phyloP scores from a whole-genome alignment of 2,797 vertebrate genomes.

The Acanthurus lineatus region DNA sequence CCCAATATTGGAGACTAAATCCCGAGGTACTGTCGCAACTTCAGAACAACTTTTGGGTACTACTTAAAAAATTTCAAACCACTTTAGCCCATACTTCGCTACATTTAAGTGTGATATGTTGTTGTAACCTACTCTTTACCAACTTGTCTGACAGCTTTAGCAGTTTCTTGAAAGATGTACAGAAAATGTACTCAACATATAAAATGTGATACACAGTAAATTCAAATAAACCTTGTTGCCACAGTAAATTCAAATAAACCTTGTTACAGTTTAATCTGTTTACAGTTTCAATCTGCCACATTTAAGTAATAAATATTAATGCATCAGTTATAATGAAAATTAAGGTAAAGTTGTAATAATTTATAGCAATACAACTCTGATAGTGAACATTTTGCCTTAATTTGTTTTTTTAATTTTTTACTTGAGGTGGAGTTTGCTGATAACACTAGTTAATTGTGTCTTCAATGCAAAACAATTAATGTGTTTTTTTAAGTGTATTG shows the following conservation, averaged over 20 bases:
- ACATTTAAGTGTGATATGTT: background rate
- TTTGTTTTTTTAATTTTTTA: background rate
- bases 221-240: background rate
- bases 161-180: background rate
- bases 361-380: background rate
- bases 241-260: background rate
- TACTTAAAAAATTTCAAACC: background rate
- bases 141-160: background rate
- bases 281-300: no score
- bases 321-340: slow-evolving; percentile 6
- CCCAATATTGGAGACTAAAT: background rate
- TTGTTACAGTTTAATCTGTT: no score
- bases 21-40: background rate
- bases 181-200: background rate
- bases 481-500: background rate
- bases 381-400: background rate
- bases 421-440: background rate
- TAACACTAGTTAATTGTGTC: background rate
- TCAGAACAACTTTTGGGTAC: background rate
- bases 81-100: background rate
- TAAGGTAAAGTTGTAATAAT: no score
- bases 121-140: background rate
- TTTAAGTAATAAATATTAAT: background rate
- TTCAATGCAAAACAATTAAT: background rate
- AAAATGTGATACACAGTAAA: background rate